Evolutionary conservation across 2,797 vertebrate genomes (phyloP), one percentile per base, ranked within the genome.

Genomic region (Mallotus villosus): DNA sequence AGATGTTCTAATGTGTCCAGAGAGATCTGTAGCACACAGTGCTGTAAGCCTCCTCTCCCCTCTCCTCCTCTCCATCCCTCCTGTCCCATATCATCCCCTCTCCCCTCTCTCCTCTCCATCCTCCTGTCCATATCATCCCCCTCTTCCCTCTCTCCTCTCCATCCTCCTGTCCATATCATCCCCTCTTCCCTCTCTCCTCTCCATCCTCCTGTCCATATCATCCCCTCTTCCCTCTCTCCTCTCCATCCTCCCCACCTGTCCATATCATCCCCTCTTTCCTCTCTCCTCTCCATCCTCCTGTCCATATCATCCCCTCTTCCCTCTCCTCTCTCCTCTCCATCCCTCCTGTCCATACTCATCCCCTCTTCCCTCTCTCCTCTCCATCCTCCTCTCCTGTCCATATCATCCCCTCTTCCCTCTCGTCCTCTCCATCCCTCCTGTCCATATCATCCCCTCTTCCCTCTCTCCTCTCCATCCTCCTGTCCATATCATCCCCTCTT

Each of bases 21-120:
- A n/a, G 55, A n/a, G 55, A 58, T 19, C 19, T 19, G 22, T n/a
- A n/a, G 55, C 19, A n/a, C 55, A 7, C 17, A 19, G 22, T 22
- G 55, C 19, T 58, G 11, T 58, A 58, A 37, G 34, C 55, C 7
- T 37, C 19, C 67, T 70, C 22, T 49, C 37, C 62, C 21, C 41
- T 34, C 68, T 66, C 24, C 24, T 70, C 53, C 51, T 59, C 65
- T 72, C 22, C 25, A 22, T 21, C 37, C 59, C 37, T 46, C 51
- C 3, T 29, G 4, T 29, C 27, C 27, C 27, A 29, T 29, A 4
- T 29, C 27, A 5, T 53, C 4, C 9, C 53, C 57, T 16, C 70
- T 66, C 32, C 63, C 61, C 24, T 57, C 61, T n/a, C 24, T 62
- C 27, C 4, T n/a, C n/a, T n/a, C n/a, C n/a, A n/a, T n/a, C n/a